These are phyloP conservation scores for Cyphomyrmex costatus DNA, from an alignment of 1,140 invertebrate species.

Conservation along the genomic window DNA sequence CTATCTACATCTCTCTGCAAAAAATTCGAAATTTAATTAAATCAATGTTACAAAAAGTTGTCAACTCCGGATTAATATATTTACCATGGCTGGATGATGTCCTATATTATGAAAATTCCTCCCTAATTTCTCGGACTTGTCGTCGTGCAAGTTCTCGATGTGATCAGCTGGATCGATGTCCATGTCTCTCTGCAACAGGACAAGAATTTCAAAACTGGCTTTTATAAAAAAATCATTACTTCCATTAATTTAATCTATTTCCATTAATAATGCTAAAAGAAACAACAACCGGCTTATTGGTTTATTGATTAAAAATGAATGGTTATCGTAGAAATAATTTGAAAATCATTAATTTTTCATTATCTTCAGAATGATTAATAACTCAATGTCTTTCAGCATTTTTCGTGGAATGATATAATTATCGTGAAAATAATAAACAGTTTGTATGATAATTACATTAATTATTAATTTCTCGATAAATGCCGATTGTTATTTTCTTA, in stretches of 20 bases:
- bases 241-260: not conserved
- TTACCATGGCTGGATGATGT: constrained; percentile 74
- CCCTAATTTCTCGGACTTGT: constrained; percentile 72
- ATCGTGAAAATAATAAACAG: not conserved
- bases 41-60: not conserved
- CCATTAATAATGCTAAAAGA: not conserved
- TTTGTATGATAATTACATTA: not conserved
- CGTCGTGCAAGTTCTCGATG: constrained; percentile 73
- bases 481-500: constrained; percentile 14
- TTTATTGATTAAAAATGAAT: not conserved
- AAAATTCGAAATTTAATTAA: constrained; percentile 10
- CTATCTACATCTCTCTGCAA: constrained; percentile 78
- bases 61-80: not conserved
- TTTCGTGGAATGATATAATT: not conserved
- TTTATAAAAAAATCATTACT: constrained; percentile 6
- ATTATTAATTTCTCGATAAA: not conserved
- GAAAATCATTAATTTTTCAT: not conserved
- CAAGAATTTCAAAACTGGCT: not conserved
- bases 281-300: not conserved
- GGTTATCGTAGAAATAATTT: too few relatives aligned
- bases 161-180: constrained; percentile 76
- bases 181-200: constrained; percentile 71
- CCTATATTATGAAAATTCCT: constrained; percentile 76
- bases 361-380: not conserved
- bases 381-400: not conserved